Base-by-base conservation (phyloP, 2,113 vertebrate species). In the Chamaetylas fuelleborni region DNA sequence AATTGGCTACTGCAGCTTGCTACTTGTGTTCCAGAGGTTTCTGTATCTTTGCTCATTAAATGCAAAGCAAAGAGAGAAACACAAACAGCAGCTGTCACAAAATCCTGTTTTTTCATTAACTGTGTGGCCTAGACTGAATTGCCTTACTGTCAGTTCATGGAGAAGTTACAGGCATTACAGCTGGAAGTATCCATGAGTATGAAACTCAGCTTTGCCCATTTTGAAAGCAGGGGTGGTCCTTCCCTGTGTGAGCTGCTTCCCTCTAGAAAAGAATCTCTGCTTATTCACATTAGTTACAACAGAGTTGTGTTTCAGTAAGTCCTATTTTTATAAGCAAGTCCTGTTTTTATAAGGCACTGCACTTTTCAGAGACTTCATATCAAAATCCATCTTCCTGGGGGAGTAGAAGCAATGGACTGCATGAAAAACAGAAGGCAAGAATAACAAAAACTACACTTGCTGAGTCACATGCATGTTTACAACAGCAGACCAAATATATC, bases 361-460 rank as follows among this genome's bases (percentile, higher is more conserved):
- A 54, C 16, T 92, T 93, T 80, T 53, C 58, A 85, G 77, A 77
- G 42, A 61, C 47, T 77, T 91, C 26, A 5, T 66, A 72, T 69
- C 40, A 87, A 95, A 91, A 85, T 80, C 54, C 24, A 22, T 89
- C 70, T 82, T 94, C 62, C 57, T 77, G 24, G 14, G n/a, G 50
- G 40, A 92, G 45, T 2, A 89, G 74, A 84, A 81, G 66, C 29
- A 79, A 65, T 91, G 57, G 50, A 47, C 31, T 80, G 66, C 38
- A 54, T 38, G 77, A 77, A 87, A 96, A 93, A 54, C 78, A 92
- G 71, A 92, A 87, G 89, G 74, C 76, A 82, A 85, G 53, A 95
- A 40, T 67, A 92, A 84, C 61, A 94, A 84, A 89, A 81, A 38
- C 22, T 58, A 24, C 45, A 51, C 38, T 90, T 70, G 53, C 78